Evolutionary conservation across 1,140 invertebrate genomes (phyloP), one percentile per base, ranked within the genome.

Genomic region (Drosophila jambulina): DNA sequence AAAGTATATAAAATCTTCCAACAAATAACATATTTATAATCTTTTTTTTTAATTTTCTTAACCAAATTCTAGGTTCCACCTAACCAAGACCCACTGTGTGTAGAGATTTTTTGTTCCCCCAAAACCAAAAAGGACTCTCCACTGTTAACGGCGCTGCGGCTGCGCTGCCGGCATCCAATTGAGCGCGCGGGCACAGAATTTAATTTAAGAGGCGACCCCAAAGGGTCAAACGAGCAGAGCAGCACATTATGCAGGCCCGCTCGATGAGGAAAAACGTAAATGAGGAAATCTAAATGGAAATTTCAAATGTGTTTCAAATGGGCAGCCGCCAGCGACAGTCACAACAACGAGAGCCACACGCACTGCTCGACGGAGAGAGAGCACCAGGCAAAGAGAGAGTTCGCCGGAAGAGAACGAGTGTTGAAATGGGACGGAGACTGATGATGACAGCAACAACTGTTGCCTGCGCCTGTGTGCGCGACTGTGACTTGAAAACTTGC

Each of bases 291-390:
- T 77, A 91, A 80, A 91, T 80, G 86, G 81, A 90, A 91, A 91
- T 87, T 86, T 88, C 80, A 83, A 91, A 91, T 91, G 86, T 86
- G 83, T 80, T 83, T 87, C 76, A 76, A 87, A 82, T 82, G 82
- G 70, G 76, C 67, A 82, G 59, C 40, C 59, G 70, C 72, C 65
- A 80, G 72, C 67, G 53, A 60, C 64, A 80, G 62, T 54, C 67
- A 62, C 25, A 75, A 77, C 72, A 60, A 49, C 46, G 61, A 82
- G 43, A 72, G 64, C 51, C 61, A 72, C 60, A 48, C 78, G 84
- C 72, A 80, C 61, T 65, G 46, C 6, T 29, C n/a, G 29, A 21
- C 40, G 32, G 42, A 23, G 25, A 32, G 23, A n/a, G 27, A 34
- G 48, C 43, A 6, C 0, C 25, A 36, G 40, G 27, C 19, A 51